These are phyloP conservation scores for Dryobota labecula DNA, from an alignment of 2,888 invertebrate species.

Conservation along the genomic window DNA sequence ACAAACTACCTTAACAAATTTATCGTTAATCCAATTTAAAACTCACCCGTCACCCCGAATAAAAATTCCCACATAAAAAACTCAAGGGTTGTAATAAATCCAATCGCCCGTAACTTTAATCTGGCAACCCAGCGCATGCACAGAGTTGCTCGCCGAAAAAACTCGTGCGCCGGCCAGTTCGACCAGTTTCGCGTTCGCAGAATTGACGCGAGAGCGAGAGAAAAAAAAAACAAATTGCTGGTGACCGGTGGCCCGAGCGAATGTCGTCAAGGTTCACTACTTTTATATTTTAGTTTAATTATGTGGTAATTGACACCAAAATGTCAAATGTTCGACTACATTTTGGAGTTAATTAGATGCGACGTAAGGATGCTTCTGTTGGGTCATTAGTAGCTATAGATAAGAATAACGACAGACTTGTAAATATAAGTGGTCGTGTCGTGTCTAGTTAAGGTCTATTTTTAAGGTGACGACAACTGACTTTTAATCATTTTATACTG, in stretches of 20 bases:
- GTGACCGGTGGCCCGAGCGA: slow-evolving; percentile 75
- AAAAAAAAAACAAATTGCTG: slow-evolving; percentile 85
- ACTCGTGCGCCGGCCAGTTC: slow-evolving; percentile 79
- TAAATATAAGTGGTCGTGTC: not conserved
- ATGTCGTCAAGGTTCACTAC: slow-evolving; percentile 87
- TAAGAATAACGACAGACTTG: not conserved
- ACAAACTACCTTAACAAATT: not conserved
- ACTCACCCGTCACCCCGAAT: slow-evolving; percentile 31
- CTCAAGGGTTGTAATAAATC: slow-evolving; percentile 61
- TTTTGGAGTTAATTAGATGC: slow-evolving; percentile 40
- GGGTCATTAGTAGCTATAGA: not conserved
- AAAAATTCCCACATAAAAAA: slow-evolving; percentile 54
- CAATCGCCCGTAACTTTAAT: slow-evolving; percentile 60
- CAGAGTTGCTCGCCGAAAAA: slow-evolving; percentile 83
- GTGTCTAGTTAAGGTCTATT: not conserved
- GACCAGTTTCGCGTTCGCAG: slow-evolving; percentile 88
- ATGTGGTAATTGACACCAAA: slow-evolving; percentile 56
- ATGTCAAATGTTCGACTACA: slow-evolving; percentile 56
- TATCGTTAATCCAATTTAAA: slow-evolving; percentile 23
- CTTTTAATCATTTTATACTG: too few species aligned
- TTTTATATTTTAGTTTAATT: slow-evolving; percentile 74
- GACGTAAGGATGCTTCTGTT: slow-evolving; percentile 5
- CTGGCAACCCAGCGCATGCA: slow-evolving; percentile 76
- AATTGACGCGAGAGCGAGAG: slow-evolving; percentile 74
- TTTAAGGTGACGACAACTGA: too few species aligned